Base-by-base conservation (phyloP, 2,888 invertebrate genomes). In the Dioctria linearis region DNA sequence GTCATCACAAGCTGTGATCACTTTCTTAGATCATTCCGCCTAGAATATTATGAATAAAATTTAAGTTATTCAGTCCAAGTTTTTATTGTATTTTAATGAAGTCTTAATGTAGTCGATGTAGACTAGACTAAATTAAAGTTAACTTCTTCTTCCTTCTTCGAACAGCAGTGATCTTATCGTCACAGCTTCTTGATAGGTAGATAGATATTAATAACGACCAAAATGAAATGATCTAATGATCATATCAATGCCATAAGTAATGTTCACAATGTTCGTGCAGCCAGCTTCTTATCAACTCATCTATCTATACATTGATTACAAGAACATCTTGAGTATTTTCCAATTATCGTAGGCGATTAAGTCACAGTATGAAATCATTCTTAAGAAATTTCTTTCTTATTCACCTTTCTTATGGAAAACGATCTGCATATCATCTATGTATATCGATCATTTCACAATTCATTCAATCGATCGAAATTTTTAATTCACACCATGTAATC, bases 401-500 rank as follows among this genome's bases (percentile, higher is more conserved):
- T 57, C 37, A 57, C 37, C 42, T 73, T 37, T 13, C 11, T 54
- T 37, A 13, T 59, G 3, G 59, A 73, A 67, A 40, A 42, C 25
- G 69, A 51, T 51, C 69, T 69, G 69, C 69, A 69, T 39, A 51
- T 69, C 66, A 37, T 25, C 49, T 66, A 40, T n/a, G n/a, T n/a
- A n/a, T 40, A 73, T 9, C 57, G 13, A 13, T n/a, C 42, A n/a
- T 25, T 25, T 25, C 25, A 57, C 57, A 57, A 73, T 73, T 73
- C 57, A 73, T 73, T 59, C 73, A 69, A 69, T 69, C 37, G 25
- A 25, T 25, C 25, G 69, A 51, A 43, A 39, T 51, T 69, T 69
- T 69, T 69, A 13, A 73, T 73, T 73, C 73, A 73, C 73, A 73
- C 73, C 59, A 57, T 42, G 57, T 13, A 73, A 73, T 73, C 73